These are phyloP conservation scores for Lasius platythorax DNA, from an alignment of 2,888 invertebrate species.

Conservation along the genomic window DNA sequence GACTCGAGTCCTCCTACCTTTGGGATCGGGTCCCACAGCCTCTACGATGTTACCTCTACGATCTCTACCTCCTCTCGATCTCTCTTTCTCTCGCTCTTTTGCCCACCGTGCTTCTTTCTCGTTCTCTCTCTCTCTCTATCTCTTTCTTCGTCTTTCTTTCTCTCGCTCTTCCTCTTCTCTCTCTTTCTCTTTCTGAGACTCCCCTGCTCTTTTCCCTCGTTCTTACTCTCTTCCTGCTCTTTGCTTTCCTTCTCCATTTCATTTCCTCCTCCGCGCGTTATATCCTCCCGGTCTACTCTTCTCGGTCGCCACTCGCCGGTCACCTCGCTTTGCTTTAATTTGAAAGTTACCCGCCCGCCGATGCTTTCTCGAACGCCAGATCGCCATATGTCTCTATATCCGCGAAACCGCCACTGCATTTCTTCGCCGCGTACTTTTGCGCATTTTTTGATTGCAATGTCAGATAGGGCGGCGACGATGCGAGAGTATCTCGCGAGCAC, in stretches of 20 bases:
- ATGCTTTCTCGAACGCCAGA: constrained; percentile 35
- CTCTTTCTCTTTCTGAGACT: constrained; percentile 32
- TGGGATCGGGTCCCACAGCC: constrained; percentile 85
- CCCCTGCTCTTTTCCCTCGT: constrained; percentile 57
- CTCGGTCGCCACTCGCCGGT: constrained; percentile 47
- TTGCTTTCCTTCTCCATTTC: constrained; percentile 61
- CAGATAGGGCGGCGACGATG: constrained; percentile 39
- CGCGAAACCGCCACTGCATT: constrained; percentile 49
- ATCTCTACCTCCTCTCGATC: constrained; percentile 67
- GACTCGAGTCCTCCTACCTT: constrained; percentile 84
- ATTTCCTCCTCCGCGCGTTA: constrained; percentile 44
- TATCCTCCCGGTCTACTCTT: constrained; percentile 54
- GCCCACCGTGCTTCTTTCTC: constrained; percentile 55
- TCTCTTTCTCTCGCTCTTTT: constrained; percentile 54
- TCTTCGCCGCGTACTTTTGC: constrained; percentile 31
- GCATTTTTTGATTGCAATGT: constrained; percentile 1
- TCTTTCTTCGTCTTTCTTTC: constrained; percentile 52
- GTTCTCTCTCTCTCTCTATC: constrained; percentile 51
- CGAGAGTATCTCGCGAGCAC: constrained; percentile 17
- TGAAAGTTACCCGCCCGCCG: constrained; percentile 61
- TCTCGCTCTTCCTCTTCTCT: constrained; percentile 53
- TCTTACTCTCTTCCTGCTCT: constrained; percentile 57
- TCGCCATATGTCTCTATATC: constrained; percentile 68
- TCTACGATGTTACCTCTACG: constrained; percentile 82
- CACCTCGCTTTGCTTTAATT: constrained; percentile 72